Conservation (phyloP, 1,140 invertebrate genomes). For the Neelides sp. region DNA sequence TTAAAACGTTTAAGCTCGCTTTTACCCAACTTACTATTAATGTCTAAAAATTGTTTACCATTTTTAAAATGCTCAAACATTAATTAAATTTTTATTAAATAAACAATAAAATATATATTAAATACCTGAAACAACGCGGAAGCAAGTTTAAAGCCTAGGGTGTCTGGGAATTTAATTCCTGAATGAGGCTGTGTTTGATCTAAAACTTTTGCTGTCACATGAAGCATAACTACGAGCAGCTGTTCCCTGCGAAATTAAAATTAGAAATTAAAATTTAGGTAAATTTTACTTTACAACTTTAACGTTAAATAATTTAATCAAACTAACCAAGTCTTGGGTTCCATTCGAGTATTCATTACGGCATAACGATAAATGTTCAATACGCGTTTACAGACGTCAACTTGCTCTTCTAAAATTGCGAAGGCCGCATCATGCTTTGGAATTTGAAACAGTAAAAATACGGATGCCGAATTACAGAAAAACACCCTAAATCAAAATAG, state of each 20-base stretch:
- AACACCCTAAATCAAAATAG: too few relatives aligned
- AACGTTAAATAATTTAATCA: conserved; percentile 11
- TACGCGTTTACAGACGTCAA: conserved; percentile 89
- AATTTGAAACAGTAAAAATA: conserved; percentile 58
- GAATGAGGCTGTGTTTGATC: conserved; percentile 58
- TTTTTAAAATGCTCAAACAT: too few relatives aligned
- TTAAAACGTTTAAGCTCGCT: conserved; percentile 85
- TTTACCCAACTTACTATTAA: conserved; percentile 97
- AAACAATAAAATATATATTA: conserved; percentile 1
- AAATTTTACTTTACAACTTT: conserved; percentile 14
- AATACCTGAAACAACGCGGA: conserved; percentile 66
- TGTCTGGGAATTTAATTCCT: conserved; percentile 47
- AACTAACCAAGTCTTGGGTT: conserved; percentile 73
- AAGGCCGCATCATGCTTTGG: conserved; percentile 30
- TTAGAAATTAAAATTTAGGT: conserved; percentile 6
- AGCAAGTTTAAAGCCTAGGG: conserved; percentile 67
- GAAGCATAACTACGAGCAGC: conserved; percentile 68
- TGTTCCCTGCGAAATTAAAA: conserved; percentile 56
- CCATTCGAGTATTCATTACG: conserved; percentile 91
- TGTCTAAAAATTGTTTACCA: conserved; percentile 80
- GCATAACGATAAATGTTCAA: conserved; percentile 93
- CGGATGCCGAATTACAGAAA: conserved; percentile 87
- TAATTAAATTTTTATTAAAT: background rate
- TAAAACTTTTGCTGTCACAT: conserved; percentile 82
- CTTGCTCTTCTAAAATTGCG: conserved; percentile 67